Conservation (phyloP, 1,140 invertebrate species). For the Kradibia gibbosae region DNA sequence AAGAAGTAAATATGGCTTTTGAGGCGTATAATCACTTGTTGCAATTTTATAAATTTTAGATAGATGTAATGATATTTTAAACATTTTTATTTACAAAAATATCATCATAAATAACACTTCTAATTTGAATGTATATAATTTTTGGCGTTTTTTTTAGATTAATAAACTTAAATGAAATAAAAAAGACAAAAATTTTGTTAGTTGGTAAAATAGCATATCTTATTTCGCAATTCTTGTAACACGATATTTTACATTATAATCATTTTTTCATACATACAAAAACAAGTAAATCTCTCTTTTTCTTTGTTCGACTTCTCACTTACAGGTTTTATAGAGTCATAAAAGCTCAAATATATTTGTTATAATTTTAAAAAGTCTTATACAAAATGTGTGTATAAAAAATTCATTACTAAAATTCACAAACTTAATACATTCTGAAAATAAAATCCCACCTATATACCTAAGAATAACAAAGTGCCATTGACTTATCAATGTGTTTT, state of each 20-base stretch:
- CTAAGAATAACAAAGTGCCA: neutral
- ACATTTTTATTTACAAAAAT: too few species aligned
- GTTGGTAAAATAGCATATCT: neutral
- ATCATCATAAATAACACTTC: neutral
- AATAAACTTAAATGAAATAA: neutral
- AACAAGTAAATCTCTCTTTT: constrained; percentile 5
- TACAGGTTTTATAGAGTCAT: neutral
- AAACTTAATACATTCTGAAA: neutral
- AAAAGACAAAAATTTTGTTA: constrained; percentile 18
- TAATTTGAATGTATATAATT: neutral
- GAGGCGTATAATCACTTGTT: too few species aligned
- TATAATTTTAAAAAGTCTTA: neutral
- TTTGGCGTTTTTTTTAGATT: neutral
- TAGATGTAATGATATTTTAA: too few species aligned
- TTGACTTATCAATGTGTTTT: neutral
- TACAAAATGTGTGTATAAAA: neutral
- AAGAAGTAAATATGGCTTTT: too few species aligned
- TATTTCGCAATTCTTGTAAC: constrained; percentile 16
- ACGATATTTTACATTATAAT: constrained; percentile 8
- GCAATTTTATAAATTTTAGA: too few species aligned
- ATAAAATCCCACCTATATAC: neutral
- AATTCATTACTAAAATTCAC: neutral
- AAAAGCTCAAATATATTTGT: neutral
- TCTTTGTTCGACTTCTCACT: constrained; percentile 19
- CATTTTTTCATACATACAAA: neutral